Conservation (phyloP, 1,140 invertebrate genomes). For the Grapholita molesta region DNA sequence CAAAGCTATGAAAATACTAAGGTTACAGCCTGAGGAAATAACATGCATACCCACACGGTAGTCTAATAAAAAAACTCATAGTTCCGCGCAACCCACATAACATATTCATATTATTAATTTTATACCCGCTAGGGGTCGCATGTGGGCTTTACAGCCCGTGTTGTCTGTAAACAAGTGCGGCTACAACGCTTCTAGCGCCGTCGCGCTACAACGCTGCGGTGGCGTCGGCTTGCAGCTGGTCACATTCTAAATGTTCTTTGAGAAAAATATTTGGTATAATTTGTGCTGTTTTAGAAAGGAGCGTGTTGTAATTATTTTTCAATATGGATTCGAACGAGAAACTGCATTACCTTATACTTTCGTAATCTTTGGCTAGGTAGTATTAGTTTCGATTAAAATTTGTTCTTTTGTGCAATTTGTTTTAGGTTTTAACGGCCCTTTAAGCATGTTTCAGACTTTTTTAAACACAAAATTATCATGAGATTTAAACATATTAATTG, state of each 20-base stretch:
- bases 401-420: too few species aligned
- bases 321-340: too few species aligned
- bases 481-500: too few species aligned
- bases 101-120: slow-evolving; percentile 17
- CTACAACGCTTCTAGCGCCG: not conserved
- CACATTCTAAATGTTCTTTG: slow-evolving; percentile 1
- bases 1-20: not conserved
- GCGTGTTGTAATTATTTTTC: not conserved
- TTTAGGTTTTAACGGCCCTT: too few species aligned
- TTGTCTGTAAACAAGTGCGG: slow-evolving; percentile 9
- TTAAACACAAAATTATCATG: too few species aligned
- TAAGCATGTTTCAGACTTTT: too few species aligned
- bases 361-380: too few species aligned
- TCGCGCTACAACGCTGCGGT: not conserved
- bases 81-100: not conserved
- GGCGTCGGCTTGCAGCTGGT: not conserved
- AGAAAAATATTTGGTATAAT: not conserved
- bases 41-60: not conserved
- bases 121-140: not conserved
- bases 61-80: slow-evolving; percentile 3
- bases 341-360: too few species aligned
- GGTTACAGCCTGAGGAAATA: not conserved
- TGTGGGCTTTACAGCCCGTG: not conserved
- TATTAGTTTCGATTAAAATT: too few species aligned
- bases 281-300: not conserved